A percentile compares a stretch with the other conserved stretches of the same genome.
Evolutionary conservation across 2,888 invertebrate species (phyloP).

Genomic region (Bembecia ichneumoniformis): DNA sequence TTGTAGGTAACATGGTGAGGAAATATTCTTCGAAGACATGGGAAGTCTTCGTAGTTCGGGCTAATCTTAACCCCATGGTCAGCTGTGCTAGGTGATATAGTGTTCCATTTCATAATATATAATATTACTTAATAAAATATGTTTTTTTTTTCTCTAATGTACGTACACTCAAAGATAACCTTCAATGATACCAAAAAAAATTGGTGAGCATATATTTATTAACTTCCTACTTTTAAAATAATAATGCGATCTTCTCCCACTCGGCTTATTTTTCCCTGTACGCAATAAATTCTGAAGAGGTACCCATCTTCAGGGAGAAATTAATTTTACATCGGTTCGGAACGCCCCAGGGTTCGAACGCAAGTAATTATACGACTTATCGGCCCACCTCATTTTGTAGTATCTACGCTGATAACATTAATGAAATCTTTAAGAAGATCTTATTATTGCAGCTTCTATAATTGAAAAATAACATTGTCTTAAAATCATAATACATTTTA

Average conservation of each 20-base stretch:
- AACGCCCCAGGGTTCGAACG: constrained; percentile 20
- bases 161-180: too few relatives aligned
- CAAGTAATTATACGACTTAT: constrained; percentile 41
- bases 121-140: too few relatives aligned
- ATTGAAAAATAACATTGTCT: not conserved
- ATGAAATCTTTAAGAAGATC: constrained; percentile 12
- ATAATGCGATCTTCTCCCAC: not conserved
- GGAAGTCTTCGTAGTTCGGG: too few relatives aligned
- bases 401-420: constrained; percentile 9
- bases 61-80: too few relatives aligned
- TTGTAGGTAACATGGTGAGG: too few relatives aligned
- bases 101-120: too few relatives aligned
- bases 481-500: not conserved
- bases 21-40: too few relatives aligned
- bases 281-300: constrained; percentile 8
- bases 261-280: constrained; percentile 12
- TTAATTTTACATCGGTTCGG: constrained; percentile 37
- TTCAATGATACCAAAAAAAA: too few relatives aligned
- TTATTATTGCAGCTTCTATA: constrained; percentile 4
- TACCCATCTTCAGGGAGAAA: constrained; percentile 17
- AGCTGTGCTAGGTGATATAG: too few relatives aligned
- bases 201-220: too few relatives aligned
- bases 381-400: constrained; percentile 21
- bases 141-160: too few relatives aligned
- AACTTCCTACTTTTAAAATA: too few relatives aligned